phyloP scores from a whole-genome alignment of 1,140 invertebrate genomes.

The Euwallacea fornicatus region DNA sequence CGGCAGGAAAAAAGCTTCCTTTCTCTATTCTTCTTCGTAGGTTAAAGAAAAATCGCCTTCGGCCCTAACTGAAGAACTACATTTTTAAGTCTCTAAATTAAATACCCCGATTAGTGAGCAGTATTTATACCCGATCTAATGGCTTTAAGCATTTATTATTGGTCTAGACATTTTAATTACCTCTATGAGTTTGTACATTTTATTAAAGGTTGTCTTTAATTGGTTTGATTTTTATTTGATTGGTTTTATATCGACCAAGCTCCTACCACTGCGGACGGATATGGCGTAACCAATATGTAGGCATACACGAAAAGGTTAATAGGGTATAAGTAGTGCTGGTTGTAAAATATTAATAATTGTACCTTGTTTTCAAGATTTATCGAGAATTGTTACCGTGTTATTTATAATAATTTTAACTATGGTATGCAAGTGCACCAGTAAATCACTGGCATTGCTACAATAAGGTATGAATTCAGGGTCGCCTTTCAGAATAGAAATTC shows the following conservation, averaged over 20 bases:
- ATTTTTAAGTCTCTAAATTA: no score
- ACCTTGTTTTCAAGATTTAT: background rate
- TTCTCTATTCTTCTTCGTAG: background rate
- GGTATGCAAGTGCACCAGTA: background rate
- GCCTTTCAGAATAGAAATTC: no score
- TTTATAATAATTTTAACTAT: no score
- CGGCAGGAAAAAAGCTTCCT: background rate
- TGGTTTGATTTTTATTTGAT: constrained; percentile 21
- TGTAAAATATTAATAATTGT: constrained; percentile 9
- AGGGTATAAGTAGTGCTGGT: constrained; percentile 2
- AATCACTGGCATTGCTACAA: background rate
- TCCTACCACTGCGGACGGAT: constrained; percentile 1
- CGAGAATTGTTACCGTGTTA: background rate
- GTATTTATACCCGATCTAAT: no score
- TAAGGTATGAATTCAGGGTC: no score
- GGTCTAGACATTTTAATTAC: constrained; percentile 38
- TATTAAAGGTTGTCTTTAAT: constrained; percentile 23
- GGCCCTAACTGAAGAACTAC: no score
- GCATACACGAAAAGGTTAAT: constrained; percentile 20
- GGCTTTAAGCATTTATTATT: constrained; percentile 33
- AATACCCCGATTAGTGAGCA: no score
- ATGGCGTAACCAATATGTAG: constrained; percentile 8
- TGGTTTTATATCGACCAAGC: constrained; percentile 4
- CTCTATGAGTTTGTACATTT: constrained; percentile 24
- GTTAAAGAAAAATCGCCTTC: background rate